These are phyloP conservation scores for Glossophaga mutica DNA, from an alignment of 2,797 vertebrate genomes.

Conservation along the genomic window DNA sequence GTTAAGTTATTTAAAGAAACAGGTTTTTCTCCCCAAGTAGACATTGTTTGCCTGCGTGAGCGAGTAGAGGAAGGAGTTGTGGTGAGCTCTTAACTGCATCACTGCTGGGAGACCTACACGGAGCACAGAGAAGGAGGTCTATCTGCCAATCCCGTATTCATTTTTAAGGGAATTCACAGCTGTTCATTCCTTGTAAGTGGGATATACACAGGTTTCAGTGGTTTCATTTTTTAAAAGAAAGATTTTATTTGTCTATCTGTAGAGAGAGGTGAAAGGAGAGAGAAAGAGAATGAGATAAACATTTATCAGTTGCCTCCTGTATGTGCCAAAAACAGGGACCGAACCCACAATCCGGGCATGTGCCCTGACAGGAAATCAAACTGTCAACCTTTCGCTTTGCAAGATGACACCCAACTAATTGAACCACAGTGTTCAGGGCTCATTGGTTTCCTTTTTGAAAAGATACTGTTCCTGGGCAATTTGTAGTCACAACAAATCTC, in stretches of 20 bases:
- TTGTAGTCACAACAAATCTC: not conserved
- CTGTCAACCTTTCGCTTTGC: not conserved
- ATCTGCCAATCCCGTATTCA: not conserved
- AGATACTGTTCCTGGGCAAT: not conserved
- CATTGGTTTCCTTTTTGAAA: not conserved
- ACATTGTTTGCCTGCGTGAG: not conserved
- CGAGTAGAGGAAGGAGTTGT: not conserved
- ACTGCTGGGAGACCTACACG: not conserved
- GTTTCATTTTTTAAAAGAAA: not conserved
- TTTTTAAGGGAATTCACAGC: not conserved
- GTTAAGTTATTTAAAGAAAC: constrained; percentile 30
- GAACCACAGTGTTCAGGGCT: not conserved
- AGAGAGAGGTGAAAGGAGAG: not conserved
- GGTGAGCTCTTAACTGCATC: not conserved
- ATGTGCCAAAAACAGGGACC: not conserved
- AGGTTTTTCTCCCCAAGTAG: not conserved
- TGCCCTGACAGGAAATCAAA: too few relatives aligned
- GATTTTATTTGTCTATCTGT: not conserved
- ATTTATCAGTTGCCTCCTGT: not conserved
- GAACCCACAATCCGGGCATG: not conserved
- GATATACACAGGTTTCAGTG: not conserved
- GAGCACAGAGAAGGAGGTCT: not conserved
- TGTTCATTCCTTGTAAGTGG: not conserved
- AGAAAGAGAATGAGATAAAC: not conserved
- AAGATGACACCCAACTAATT: not conserved